phyloP scores from a whole-genome alignment of 2,113 vertebrate species.

The Elephantulus edwardii region DNA sequence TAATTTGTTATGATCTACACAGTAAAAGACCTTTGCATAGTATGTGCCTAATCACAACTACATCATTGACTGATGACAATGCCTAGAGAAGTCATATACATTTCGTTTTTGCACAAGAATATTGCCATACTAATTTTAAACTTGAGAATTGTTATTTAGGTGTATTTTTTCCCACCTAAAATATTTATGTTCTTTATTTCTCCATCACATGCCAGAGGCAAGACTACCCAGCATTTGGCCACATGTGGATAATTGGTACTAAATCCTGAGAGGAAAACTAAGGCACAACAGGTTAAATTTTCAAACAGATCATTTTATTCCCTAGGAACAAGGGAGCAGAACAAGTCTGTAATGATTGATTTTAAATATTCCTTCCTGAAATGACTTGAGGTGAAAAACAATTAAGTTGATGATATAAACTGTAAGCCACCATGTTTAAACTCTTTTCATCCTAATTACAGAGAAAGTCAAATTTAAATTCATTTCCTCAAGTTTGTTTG shows the following conservation, averaged over 20 bases:
- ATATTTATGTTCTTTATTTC: constrained; percentile 23
- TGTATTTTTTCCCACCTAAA: constrained; percentile 45
- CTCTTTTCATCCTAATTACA: constrained; percentile 77
- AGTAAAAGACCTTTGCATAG: too few relatives aligned
- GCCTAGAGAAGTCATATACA: background rate
- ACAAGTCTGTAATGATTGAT: constrained; percentile 75
- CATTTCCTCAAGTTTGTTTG: constrained; percentile 74
- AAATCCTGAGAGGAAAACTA: constrained; percentile 42
- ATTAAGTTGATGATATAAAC: constrained; percentile 81
- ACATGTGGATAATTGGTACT: constrained; percentile 22
- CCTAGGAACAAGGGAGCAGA: constrained; percentile 59
- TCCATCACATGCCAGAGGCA: constrained; percentile 6
- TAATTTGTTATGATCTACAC: too few relatives aligned
- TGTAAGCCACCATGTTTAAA: constrained; percentile 75
- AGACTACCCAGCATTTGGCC: background rate
- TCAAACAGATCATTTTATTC: constrained; percentile 60
- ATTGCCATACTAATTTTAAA: constrained; percentile 50
- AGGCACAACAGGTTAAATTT: constrained; percentile 55
- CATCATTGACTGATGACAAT: background rate
- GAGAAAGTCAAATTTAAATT: constrained; percentile 80
- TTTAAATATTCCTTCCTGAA: constrained; percentile 77
- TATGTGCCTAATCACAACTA: background rate
- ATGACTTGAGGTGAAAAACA: constrained; percentile 71
- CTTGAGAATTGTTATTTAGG: constrained; percentile 21
- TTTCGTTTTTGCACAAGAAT: constrained; percentile 29